Percentiles rank a stretch among this genome's conserved stretches.
These are phyloP conservation scores for Pemphredon lugubris DNA, from an alignment of 2,888 invertebrate species.

Conservation along the genomic window DNA sequence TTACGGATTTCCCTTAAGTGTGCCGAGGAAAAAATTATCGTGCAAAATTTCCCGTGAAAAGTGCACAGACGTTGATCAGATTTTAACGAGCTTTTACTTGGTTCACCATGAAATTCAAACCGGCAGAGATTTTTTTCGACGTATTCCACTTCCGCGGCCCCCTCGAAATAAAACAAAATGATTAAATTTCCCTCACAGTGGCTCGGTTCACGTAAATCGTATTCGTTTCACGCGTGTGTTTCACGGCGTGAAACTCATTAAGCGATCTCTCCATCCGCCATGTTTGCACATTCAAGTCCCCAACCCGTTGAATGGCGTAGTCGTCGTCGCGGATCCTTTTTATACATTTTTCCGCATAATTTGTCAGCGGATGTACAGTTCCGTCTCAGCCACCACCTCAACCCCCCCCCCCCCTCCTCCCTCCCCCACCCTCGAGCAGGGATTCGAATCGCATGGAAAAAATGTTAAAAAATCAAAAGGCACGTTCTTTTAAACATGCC, in stretches of 20 bases:
- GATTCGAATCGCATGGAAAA: constrained; percentile 37
- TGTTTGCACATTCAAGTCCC: constrained; percentile 57
- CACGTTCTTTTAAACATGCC: constrained; percentile 32
- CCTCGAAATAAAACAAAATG: constrained; percentile 26
- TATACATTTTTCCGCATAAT: constrained; percentile 74
- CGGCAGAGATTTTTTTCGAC: constrained; percentile 27
- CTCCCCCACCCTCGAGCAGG: constrained; percentile 11
- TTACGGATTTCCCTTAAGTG: neutral
- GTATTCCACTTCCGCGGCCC: constrained; percentile 1
- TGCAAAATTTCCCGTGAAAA: neutral
- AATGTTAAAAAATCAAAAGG: constrained; percentile 46
- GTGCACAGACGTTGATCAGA: constrained; percentile 27
- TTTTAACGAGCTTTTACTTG: constrained; percentile 35
- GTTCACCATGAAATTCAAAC: constrained; percentile 3
- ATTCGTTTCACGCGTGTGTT: constrained; percentile 39
- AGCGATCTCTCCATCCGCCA: constrained; percentile 49
- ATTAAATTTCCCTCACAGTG: constrained; percentile 37
- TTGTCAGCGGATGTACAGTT: constrained; percentile 68
- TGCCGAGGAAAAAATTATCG: neutral
- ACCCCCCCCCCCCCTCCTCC: constrained; percentile 13
- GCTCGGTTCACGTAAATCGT: constrained; percentile 49
- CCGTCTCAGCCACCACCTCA: constrained; percentile 4
- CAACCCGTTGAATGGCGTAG: constrained; percentile 51
- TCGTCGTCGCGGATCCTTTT: constrained; percentile 61
- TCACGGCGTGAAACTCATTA: constrained; percentile 58